Conservation (phyloP, 1,140 invertebrate genomes). For the Lithobius niger region DNA sequence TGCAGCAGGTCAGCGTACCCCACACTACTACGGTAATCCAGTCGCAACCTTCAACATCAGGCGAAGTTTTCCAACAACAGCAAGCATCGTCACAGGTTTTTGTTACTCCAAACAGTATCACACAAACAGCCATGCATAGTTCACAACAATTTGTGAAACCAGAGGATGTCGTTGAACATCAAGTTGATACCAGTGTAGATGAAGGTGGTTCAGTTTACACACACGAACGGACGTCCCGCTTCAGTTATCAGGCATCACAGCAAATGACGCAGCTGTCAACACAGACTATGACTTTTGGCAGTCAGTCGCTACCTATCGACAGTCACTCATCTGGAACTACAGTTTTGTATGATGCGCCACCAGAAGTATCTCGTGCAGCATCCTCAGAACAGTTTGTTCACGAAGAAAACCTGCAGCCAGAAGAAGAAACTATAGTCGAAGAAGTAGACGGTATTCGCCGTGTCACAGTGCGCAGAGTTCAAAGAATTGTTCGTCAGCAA, state of each 20-base stretch:
- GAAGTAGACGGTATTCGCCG: slow-evolving; percentile 3
- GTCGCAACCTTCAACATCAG: background rate
- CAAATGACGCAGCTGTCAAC: background rate
- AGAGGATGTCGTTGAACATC: background rate
- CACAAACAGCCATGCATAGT: too few relatives aligned
- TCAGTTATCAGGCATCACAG: background rate
- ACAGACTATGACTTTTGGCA: background rate
- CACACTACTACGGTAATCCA: background rate
- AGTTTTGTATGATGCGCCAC: background rate
- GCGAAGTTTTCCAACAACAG: background rate
- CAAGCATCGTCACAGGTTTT: background rate
- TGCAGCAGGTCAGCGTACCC: background rate
- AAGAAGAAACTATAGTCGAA: slow-evolving; percentile 6
- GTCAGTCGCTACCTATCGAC: background rate
- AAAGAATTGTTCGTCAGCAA: background rate
- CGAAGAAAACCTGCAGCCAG: background rate
- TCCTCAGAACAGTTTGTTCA: background rate
- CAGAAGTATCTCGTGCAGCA: background rate
- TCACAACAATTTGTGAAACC: background rate
- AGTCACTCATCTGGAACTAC: background rate
- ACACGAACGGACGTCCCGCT: background rate
- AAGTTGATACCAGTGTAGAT: background rate
- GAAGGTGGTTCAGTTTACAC: background rate
- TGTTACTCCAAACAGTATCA: too few relatives aligned
- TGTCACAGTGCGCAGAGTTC: background rate